phyloP scores from a whole-genome alignment of 53 echinoderm and acorn worm species.

The Holothuria leucospilota region DNA sequence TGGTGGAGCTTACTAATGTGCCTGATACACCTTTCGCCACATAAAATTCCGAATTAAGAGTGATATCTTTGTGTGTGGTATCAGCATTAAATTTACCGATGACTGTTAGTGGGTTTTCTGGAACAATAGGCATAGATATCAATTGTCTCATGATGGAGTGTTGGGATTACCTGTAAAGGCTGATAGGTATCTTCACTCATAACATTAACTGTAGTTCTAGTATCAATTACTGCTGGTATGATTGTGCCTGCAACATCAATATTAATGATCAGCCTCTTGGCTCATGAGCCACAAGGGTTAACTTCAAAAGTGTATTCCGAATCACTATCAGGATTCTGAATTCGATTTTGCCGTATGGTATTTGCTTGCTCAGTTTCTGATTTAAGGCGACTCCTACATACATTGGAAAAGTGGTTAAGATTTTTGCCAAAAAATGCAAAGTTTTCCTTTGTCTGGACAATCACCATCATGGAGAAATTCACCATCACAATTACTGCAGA shows the following conservation, averaged over 20 bases:
- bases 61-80: background rate
- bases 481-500: slow-evolving; percentile 42
- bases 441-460: slow-evolving; percentile 59
- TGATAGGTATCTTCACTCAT: slow-evolving; percentile 21
- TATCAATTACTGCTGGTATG: slow-evolving; percentile 9
- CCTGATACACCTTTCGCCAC: no score
- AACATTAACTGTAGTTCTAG: slow-evolving; percentile 34
- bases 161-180: no score
- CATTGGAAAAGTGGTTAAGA: slow-evolving; percentile 29
- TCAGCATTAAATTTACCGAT: background rate
- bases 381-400: no score
- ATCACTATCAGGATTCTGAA: no score
- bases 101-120: background rate
- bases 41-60: background rate
- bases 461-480: slow-evolving; percentile 42
- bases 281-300: no score
- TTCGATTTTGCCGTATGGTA: background rate
- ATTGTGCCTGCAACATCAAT: no score
- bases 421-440: slow-evolving; percentile 21
- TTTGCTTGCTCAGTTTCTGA: no score
- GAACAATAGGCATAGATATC: slow-evolving; percentile 1
- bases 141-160: background rate
- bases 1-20: no score
- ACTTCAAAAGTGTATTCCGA: no score
- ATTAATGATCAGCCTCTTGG: no score